These are phyloP conservation scores for Piprites chloris DNA, from an alignment of 2,113 vertebrate genomes.

Conservation along the genomic window DNA sequence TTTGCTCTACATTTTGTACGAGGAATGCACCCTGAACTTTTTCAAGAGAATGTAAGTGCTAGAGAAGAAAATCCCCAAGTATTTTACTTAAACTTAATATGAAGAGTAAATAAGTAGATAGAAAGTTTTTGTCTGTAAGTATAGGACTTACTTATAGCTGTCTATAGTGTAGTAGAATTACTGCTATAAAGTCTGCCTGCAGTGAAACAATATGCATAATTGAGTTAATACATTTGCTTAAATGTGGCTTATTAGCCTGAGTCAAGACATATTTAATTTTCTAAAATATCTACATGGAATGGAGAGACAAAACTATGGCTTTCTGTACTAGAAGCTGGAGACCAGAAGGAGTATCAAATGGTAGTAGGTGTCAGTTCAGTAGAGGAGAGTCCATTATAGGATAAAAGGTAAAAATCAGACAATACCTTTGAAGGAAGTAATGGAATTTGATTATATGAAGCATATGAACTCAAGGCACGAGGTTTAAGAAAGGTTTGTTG, in stretches of 20 bases:
- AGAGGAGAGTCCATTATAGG: background rate
- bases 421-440: background rate
- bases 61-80: background rate
- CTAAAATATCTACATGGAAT: background rate
- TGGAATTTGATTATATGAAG: background rate
- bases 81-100: background rate
- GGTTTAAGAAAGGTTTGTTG: background rate
- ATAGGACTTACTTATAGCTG: background rate
- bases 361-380: background rate
- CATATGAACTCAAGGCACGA: background rate
- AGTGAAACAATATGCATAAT: background rate
- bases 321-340: background rate
- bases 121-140: background rate
- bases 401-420: background rate
- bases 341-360: background rate
- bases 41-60: conserved; percentile 90
- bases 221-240: background rate
- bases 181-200: background rate
- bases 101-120: background rate
- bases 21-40: conserved; percentile 90
- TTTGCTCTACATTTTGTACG: conserved; percentile 95
- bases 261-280: background rate
- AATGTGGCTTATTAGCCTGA: rapidly evolving
- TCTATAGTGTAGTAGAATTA: background rate
- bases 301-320: background rate